These are phyloP conservation scores for Rallus limicola DNA, from an alignment of 2,113 vertebrate genomes.

Conservation along the genomic window DNA sequence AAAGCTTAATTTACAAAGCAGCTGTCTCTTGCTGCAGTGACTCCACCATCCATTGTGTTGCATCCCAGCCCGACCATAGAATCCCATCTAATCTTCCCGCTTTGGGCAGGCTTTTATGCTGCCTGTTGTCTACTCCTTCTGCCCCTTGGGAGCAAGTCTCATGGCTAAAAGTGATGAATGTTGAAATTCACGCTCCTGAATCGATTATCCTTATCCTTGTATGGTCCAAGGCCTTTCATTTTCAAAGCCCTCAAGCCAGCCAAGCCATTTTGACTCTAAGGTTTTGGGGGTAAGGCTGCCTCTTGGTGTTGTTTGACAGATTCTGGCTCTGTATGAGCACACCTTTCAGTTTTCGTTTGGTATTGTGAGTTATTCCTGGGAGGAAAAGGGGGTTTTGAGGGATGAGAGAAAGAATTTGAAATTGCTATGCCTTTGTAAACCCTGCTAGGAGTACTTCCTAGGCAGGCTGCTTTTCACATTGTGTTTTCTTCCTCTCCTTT, in stretches of 20 bases:
- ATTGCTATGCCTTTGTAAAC: not conserved
- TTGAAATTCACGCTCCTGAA: not conserved
- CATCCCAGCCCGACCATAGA: not conserved
- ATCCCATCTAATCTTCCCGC: not conserved
- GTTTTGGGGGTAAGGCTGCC: not conserved
- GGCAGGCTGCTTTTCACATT: not conserved
- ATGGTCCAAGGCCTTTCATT: not conserved
- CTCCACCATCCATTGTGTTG: not conserved
- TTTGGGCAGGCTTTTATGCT: not conserved
- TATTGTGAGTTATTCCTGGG: not conserved
- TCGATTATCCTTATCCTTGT: not conserved
- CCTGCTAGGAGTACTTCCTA: not conserved
- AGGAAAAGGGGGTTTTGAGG: not conserved
- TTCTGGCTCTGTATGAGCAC: rapidly evolving
- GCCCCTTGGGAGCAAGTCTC: not conserved
- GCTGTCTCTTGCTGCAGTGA: not conserved
- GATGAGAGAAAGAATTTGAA: not conserved
- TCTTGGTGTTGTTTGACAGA: not conserved
- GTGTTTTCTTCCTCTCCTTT: conserved; percentile 36
- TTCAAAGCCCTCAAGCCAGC: not conserved
- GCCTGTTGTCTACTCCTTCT: not conserved
- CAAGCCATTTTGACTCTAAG: not conserved
- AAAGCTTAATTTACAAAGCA: not conserved
- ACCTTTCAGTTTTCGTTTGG: not conserved
- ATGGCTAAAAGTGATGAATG: not conserved